Evolutionary conservation across 2,797 vertebrate genomes (phyloP).

Genomic region (Platalea minor): DNA sequence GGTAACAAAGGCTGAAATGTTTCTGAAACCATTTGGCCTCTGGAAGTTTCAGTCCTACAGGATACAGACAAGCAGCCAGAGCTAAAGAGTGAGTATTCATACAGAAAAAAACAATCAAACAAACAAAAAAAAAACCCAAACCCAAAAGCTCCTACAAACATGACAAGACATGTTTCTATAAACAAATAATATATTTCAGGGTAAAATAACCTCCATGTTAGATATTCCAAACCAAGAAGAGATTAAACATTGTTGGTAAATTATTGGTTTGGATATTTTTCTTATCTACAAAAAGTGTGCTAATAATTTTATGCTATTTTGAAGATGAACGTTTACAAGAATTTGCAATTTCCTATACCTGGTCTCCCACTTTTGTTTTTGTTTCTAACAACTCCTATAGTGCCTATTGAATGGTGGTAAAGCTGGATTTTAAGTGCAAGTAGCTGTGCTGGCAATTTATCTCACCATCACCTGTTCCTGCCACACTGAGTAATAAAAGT

Average conservation of each 20-base stretch:
- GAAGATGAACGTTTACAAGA: background rate
- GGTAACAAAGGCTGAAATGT: background rate
- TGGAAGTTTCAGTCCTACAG: background rate
- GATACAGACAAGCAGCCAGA: background rate
- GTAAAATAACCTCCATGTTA: background rate
- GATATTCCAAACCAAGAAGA: background rate
- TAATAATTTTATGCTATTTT: background rate
- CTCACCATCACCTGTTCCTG: constrained; percentile 5
- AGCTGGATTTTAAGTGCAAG: background rate
- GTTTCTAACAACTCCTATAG: background rate
- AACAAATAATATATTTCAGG: background rate
- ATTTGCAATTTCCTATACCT: background rate
- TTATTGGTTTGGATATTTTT: background rate
- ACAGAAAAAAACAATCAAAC: background rate
- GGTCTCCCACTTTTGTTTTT: background rate
- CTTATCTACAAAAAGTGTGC: background rate
- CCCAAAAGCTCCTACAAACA: rapidly evolving
- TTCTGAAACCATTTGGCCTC: background rate
- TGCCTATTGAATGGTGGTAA: background rate
- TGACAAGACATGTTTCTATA: background rate
- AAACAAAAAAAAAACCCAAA: background rate
- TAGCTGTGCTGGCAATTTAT: background rate
- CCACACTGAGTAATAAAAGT: background rate
- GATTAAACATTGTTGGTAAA: background rate
- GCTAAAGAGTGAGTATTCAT: background rate